Evolutionary conservation across 2,888 invertebrate genomes (phyloP).

Genomic region (Rhimphoctona megacephalus): DNA sequence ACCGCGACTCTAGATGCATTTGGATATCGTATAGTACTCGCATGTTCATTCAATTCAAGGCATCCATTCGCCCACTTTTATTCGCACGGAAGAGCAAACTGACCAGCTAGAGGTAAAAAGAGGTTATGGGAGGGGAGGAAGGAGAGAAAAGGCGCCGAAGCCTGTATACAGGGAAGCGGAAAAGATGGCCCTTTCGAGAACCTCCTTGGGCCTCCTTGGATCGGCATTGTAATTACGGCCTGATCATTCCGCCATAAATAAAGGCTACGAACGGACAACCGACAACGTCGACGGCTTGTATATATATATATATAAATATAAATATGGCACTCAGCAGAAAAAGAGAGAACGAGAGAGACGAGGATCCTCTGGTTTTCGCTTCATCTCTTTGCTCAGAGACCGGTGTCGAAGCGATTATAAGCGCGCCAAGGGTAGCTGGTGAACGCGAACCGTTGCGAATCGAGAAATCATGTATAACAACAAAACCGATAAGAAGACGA

Average conservation of each 20-base stretch:
- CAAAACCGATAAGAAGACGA: constrained; percentile 24
- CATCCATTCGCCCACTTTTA: constrained; percentile 13
- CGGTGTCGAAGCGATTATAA: constrained; percentile 70
- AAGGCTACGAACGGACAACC: constrained; percentile 73
- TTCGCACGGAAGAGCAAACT: constrained; percentile 49
- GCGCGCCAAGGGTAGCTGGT: constrained; percentile 58
- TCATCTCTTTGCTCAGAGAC: constrained; percentile 54
- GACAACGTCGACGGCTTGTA: constrained; percentile 45
- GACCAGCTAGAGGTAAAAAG: constrained; percentile 52
- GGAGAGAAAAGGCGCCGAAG: constrained; percentile 61
- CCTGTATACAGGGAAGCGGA: constrained; percentile 71
- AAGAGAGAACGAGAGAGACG: constrained; percentile 12
- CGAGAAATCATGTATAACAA: constrained; percentile 34
- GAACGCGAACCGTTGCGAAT: constrained; percentile 54
- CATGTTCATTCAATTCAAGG: constrained; percentile 47
- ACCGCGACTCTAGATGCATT: no score
- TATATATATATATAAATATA: constrained; percentile 43
- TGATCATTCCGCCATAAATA: constrained; percentile 82
- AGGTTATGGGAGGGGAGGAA: constrained; percentile 51
- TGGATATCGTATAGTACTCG: constrained; percentile 50
- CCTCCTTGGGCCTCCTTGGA: constrained; percentile 69
- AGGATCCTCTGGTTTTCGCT: constrained; percentile 55
- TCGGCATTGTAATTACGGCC: constrained; percentile 80
- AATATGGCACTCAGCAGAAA: constrained; percentile 11
- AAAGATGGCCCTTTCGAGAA: constrained; percentile 74